Base-by-base conservation (phyloP, 2,888 invertebrate genomes). In the Chirona hameri region DNA sequence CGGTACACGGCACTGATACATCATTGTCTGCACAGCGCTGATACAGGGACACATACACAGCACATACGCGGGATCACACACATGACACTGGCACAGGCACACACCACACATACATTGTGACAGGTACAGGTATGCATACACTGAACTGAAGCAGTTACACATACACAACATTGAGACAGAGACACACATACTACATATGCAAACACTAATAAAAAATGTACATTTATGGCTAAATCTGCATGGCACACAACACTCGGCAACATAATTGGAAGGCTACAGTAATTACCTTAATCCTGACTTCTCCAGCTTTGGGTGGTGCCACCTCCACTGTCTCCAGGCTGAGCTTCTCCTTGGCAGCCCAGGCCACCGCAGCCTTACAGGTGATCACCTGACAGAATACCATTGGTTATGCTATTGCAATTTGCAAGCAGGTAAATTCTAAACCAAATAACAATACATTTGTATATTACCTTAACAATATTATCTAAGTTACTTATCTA, bases 311-410 rank as follows among this genome's bases (percentile, higher is more conserved):
- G 0, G 99, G 99, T 15, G 98, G 96, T 29, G 93, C 95, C 0
- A 99, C 99, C 89, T 97, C 94, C 83, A 99, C 91, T 82, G 93
- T 94, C 89, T 99, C 99, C 82, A 99, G 91, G 1, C 92, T 91
- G 48, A 99, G 90, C 14, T 97, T 95, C 87, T 95, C 91, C 85
- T 97, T 97, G 82, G 96, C 92, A 86, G 92, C 94, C 99, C 99
- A 99, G 9, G 99, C 98, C 29, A 99, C 96, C 1, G 98, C 99
- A 39, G 99, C 99, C 87, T 91, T 92, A 88, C 99, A 99, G 86
- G 91, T 93, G 85, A 99, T 98, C n/a, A 83, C 83, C 84, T 84
- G 46, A 12, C 39, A 39, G 39, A 39, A 39, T 7, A 39, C 7
- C 2, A 39, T 39, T 2, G 2, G 39, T 39, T 39, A 2, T 5